These are phyloP conservation scores for Cacatua alba DNA, from an alignment of 2,113 vertebrate genomes.

Conservation along the genomic window DNA sequence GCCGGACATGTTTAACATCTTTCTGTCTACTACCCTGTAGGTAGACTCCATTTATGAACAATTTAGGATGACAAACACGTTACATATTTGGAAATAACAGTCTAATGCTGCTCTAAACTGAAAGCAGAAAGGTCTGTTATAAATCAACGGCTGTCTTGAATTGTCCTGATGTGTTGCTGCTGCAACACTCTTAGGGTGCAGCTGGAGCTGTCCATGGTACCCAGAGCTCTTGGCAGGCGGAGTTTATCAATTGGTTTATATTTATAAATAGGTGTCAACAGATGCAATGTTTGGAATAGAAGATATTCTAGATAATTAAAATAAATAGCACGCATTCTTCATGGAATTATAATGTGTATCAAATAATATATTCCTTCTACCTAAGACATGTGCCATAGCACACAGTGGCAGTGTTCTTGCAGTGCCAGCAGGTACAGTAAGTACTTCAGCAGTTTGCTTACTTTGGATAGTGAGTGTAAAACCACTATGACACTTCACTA, in stretches of 20 bases:
- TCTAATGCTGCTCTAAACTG: not conserved
- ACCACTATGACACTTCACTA: not conserved
- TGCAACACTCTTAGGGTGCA: fast-evolving
- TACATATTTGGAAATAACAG: not conserved
- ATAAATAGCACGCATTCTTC: not conserved
- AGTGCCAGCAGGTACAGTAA: not conserved
- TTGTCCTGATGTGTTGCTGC: fast-evolving
- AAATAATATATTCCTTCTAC: not conserved
- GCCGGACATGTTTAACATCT: not conserved
- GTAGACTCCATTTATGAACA: not conserved
- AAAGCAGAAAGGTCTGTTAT: not conserved
- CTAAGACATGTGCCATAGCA: not conserved
- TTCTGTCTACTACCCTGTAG: not conserved
- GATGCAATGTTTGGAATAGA: not conserved
- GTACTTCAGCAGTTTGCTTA: not conserved
- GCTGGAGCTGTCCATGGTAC: conserved; percentile 55
- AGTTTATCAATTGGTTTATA: not conserved
- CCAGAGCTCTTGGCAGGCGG: fast-evolving
- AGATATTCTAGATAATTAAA: not conserved
- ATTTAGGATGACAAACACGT: not conserved
- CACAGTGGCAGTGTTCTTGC: not conserved
- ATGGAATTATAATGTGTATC: not conserved
- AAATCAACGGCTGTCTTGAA: fast-evolving
- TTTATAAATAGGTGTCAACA: not conserved
- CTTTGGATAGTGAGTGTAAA: not conserved